Conservation (phyloP, 2,797 vertebrate species). For the Smutsia gigantea region DNA sequence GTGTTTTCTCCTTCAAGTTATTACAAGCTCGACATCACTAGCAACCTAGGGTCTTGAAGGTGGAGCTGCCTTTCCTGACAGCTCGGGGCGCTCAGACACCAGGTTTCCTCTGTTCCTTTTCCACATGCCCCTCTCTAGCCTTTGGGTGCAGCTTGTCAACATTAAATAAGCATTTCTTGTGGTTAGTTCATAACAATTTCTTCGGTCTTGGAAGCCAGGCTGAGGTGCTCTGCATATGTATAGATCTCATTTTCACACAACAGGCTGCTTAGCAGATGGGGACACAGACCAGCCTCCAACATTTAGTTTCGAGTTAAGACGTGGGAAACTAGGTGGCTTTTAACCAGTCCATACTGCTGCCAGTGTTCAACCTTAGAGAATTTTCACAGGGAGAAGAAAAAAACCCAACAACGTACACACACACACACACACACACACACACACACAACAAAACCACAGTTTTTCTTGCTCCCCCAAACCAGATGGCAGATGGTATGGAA, state of each 20-base stretch:
- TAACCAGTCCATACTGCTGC: slow-evolving; percentile 77
- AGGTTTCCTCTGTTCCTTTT: slow-evolving; percentile 38
- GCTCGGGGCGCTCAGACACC: neutral
- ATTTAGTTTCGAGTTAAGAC: slow-evolving; percentile 73
- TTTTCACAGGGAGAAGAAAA: slow-evolving; percentile 72
- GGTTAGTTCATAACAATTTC: slow-evolving; percentile 76
- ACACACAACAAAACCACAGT: slow-evolving; percentile 75
- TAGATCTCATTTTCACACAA: slow-evolving; percentile 82
- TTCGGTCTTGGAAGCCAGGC: slow-evolving; percentile 77
- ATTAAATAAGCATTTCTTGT: slow-evolving; percentile 76
- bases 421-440: slow-evolving; percentile 35
- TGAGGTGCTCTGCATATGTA: slow-evolving; percentile 81
- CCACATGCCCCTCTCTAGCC: slow-evolving; percentile 27
- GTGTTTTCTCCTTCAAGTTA: slow-evolving; percentile 27
- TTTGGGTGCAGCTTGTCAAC: slow-evolving; percentile 69
- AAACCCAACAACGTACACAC: slow-evolving; percentile 26
- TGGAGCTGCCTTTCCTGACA: slow-evolving; percentile 29
- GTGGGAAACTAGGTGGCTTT: slow-evolving; percentile 84
- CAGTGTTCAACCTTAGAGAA: slow-evolving; percentile 81
- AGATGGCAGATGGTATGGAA: slow-evolving; percentile 85
- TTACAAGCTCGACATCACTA: slow-evolving; percentile 62
- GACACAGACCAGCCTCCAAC: slow-evolving; percentile 81
- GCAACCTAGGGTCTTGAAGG: slow-evolving; percentile 37
- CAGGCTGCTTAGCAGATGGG: slow-evolving; percentile 88
- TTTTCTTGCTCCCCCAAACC: slow-evolving; percentile 76